These are phyloP conservation scores for Rhamphomyia laevipes DNA, from an alignment of 2,888 invertebrate genomes.

Conservation along the genomic window DNA sequence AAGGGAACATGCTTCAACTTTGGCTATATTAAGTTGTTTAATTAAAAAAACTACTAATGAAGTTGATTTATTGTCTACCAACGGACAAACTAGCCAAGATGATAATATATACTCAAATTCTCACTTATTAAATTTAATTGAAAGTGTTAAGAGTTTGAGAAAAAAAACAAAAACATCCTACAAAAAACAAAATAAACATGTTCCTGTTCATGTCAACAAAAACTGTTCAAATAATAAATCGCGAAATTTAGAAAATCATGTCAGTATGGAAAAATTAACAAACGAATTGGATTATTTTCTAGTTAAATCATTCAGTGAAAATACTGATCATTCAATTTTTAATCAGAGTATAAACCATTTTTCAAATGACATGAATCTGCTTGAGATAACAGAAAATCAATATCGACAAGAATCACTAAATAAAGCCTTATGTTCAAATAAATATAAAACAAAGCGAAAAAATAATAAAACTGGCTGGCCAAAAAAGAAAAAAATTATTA, in stretches of 20 bases:
- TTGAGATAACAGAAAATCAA: background rate
- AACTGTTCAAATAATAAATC: background rate
- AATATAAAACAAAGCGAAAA: constrained; percentile 33
- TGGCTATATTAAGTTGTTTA: constrained; percentile 65
- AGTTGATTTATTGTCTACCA: background rate
- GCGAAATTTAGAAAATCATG: background rate
- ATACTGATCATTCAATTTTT: background rate
- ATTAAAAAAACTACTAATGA: constrained; percentile 39
- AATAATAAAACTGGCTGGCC: constrained; percentile 80
- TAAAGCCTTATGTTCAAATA: background rate
- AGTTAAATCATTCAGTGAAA: background rate
- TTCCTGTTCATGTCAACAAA: too few relatives aligned
- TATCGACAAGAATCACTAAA: background rate
- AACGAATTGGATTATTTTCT: background rate
- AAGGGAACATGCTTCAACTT: constrained; percentile 75
- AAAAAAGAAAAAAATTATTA: constrained; percentile 28
- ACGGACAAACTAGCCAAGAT: background rate
- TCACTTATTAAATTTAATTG: constrained; percentile 30
- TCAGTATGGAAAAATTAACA: background rate
- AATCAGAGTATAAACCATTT: background rate
- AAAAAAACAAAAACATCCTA: background rate
- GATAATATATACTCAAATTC: background rate
- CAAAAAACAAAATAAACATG: constrained; percentile 6
- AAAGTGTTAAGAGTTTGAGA: constrained; percentile 21
- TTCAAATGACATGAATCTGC: background rate